phyloP scores from a whole-genome alignment of 1,140 invertebrate genomes.

The Anthonomus grandis region DNA sequence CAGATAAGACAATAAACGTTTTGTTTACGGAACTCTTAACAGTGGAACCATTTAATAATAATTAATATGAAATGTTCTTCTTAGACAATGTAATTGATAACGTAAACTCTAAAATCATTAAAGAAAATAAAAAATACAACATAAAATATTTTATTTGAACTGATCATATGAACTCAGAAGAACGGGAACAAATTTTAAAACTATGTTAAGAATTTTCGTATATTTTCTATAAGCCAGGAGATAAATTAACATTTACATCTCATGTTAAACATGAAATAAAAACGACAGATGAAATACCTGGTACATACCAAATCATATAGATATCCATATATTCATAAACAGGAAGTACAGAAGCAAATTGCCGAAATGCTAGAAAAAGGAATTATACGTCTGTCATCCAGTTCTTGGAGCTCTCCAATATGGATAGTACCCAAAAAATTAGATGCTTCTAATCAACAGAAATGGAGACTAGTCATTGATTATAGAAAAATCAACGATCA shows the following conservation, averaged over 20 bases:
- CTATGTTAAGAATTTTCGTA: conserved; percentile 29
- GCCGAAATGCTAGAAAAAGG: conserved; percentile 33
- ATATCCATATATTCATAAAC: conserved; percentile 39
- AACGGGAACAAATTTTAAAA: too few relatives aligned
- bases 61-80: too few relatives aligned
- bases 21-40: too few relatives aligned
- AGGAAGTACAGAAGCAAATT: conserved; percentile 34
- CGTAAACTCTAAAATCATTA: too few relatives aligned
- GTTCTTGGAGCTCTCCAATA: conserved; percentile 48
- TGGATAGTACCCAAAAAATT: conserved; percentile 38
- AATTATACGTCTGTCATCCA: conserved; percentile 39
- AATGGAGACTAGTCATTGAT: conserved; percentile 47
- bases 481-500: conserved; percentile 48
- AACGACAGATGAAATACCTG: conserved; percentile 35
- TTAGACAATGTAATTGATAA: too few relatives aligned
- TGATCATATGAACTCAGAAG: too few relatives aligned
- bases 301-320: conserved; percentile 44
- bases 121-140: too few relatives aligned
- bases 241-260: conserved; percentile 26
- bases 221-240: conserved; percentile 25
- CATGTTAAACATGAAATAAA: conserved; percentile 38
- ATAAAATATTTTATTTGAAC: too few relatives aligned
- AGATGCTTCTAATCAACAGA: conserved; percentile 26
- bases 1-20: too few relatives aligned
- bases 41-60: too few relatives aligned